Evolutionary conservation across 2,888 invertebrate genomes (phyloP), one percentile per base, ranked within the genome.

Genomic region (Melanchra persicariae): DNA sequence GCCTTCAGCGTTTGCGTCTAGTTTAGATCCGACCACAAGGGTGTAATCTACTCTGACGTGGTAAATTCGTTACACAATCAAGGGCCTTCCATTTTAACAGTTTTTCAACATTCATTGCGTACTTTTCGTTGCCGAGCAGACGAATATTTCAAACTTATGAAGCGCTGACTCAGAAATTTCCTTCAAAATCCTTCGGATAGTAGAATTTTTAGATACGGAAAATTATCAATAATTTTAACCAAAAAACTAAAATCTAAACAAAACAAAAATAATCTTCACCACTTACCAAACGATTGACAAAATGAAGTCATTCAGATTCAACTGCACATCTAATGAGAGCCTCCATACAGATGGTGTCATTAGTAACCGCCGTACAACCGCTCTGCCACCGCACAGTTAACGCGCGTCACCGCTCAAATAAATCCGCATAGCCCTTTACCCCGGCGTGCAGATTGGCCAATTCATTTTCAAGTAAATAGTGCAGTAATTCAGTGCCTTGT

Each of bases 391-490:
- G 70, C 83, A 79, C 65, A 68, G 71, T 65, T 63, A 84, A 75
- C 82, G 64, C 70, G 34, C 69, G 67, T 61, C 65, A 64, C 65
- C 68, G 66, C 61, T 65, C 61, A 60, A 59, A 79, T 76, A 83
- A 83, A 80, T 81, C 78, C 81, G 77, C 73, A 71, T 55, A 65
- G 66, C 24, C 71, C 79, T 70, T 84, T 71, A 77, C 79, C 66
- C 57, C n/a, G 17, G 65, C 67, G 74, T 61, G 80, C 70, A 85
- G 85, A 88, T 88, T 85, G 84, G 85, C 82, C 84, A 85, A 88
- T 88, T 88, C 82, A 88, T 85, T 87, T 82, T 77, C 78, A 78
- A 73, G 83, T 85, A 87, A 88, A 87, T 82, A 88, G 79, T 70
- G 43, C 63, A 52, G 79, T 82, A 81, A 84, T 87, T 85, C 81